Evolutionary conservation across 2,797 vertebrate species (phyloP), one percentile per base, ranked within the genome.

Genomic region (Artibeus jamaicensis): DNA sequence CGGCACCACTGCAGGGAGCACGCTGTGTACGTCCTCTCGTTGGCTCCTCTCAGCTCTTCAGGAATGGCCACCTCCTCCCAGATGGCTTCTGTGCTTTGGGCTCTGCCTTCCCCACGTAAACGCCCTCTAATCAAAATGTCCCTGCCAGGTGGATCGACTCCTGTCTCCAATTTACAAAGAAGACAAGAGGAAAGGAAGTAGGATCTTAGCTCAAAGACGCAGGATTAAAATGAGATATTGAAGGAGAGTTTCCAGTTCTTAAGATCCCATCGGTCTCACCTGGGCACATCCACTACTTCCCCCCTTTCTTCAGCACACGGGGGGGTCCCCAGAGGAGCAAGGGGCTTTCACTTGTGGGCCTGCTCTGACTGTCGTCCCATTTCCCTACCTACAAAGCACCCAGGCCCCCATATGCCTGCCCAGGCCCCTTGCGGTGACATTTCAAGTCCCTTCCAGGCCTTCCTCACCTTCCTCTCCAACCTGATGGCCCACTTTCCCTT

Each of bases 1-100:
- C 50, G 1, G 9, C 4, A 3, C 53, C 44, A 5, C 86, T n/a
- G 24, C 16, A 7, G 46, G 4, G 0, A 44, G 53, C 3, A 0
- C 22, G 16, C 5, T 1, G 5, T 16, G 0, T 2, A 2, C 34
- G 44, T 34, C 46, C 4, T 24, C 55, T 86, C 29, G 1, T 3
- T 34, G 6, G 3, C 22, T 81, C 70, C 79, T 39, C 19, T 44
- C 65, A 6, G 3, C 6, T 8, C 6, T 5, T 19, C 18, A 14
- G 5, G 9, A 1, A 8, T 0, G 14, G 81, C 21, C n/a, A 2
- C 39, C 19, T 1, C 55, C 22, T 44, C 71, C 82, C 74, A 6
- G 9, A 16, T 3, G 29, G 65, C 89, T 24, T 32, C 24, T 14
- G 0, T 3, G 22, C 32, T 50, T 44, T 34, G 37, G 84, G 29